Evolutionary conservation across 2,797 vertebrate genomes (phyloP), one percentile per base, ranked within the genome.

Genomic region (Falco peregrinus): DNA sequence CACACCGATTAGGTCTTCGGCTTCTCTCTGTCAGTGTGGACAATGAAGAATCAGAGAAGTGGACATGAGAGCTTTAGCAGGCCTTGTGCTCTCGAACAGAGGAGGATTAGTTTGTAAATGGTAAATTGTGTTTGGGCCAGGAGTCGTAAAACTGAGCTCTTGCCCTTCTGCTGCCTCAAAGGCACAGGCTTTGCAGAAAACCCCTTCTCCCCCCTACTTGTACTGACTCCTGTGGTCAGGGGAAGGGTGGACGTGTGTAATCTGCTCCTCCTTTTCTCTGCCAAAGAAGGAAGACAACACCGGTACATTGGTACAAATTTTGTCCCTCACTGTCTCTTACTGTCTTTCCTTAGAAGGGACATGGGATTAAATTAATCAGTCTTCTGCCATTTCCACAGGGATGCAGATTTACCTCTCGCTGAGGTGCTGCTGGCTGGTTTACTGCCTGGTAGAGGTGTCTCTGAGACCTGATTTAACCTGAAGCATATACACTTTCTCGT

Each of bases 1-100:
- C 98, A 98, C 96, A 96, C 94, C 84, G 89, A 97, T 97, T 97
- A 98, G 95, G 85, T 95, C 95, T 95, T 97, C 63, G 45, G 89
- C 95, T 96, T 96, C 93, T 86, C 93, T 87, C 95, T 95, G 82
- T 91, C 94, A 88, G 81, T 95, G 96, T 84, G 96, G 95, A 97
- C 97, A 97, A 97, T 94, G 95, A 86, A 97, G 97, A 96, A 97
- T 96, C 96, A 97, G 81, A 97, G 93, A 84, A 96, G 94, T 96
- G 97, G 96, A 95, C 97, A 97, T 67, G 95, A 97, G 97, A 91
- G 89, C 86, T 95, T 96, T 93, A 93, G 92, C 73, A 93, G 96
- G 91, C 93, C 97, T 97, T 97, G 96, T 92, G 97, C 95, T 96
- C 95, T 96, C 53, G 50, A 90, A 90, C 25, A n/a, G 95, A 93